phyloP scores from a whole-genome alignment of 2,113 vertebrate genomes.

The Amphilophus citrinellus region DNA sequence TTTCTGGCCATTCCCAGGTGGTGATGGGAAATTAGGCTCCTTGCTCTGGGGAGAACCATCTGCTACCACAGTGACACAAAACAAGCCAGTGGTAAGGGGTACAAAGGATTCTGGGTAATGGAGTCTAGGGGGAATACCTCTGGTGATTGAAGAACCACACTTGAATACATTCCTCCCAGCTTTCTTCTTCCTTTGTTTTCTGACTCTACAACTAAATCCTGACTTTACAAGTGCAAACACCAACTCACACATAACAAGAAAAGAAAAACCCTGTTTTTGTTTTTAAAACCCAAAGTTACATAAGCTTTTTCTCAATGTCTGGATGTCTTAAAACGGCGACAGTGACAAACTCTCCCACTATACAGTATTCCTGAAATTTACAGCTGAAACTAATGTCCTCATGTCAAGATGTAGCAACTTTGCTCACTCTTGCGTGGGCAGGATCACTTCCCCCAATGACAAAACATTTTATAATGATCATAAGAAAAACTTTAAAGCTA shows the following conservation, averaged over 20 bases:
- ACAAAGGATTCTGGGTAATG: slow-evolving; percentile 39
- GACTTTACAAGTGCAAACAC: slow-evolving; percentile 38
- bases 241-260: slow-evolving; percentile 17
- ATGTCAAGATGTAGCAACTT: slow-evolving; percentile 31
- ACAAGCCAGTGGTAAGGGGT: background rate
- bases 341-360: slow-evolving; percentile 8
- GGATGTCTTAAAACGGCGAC: slow-evolving; percentile 12
- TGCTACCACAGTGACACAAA: slow-evolving; percentile 48
- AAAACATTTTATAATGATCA: slow-evolving; percentile 52
- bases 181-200: background rate
- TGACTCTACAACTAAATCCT: slow-evolving; percentile 20
- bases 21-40: slow-evolving; percentile 56
- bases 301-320: slow-evolving; percentile 10
- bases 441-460: slow-evolving; percentile 48
- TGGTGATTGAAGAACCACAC: slow-evolving; percentile 14
- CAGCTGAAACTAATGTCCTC: slow-evolving; percentile 28
- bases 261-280: background rate
- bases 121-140: slow-evolving; percentile 10
- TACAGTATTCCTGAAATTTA: background rate
- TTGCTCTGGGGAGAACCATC: slow-evolving; percentile 61
- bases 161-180: background rate
- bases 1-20: slow-evolving; percentile 63
- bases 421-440: slow-evolving; percentile 35
- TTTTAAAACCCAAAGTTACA: slow-evolving; percentile 32
- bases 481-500: slow-evolving; percentile 3